Conservation (phyloP, 2,113 vertebrate genomes). For the Leucosticte australis region DNA sequence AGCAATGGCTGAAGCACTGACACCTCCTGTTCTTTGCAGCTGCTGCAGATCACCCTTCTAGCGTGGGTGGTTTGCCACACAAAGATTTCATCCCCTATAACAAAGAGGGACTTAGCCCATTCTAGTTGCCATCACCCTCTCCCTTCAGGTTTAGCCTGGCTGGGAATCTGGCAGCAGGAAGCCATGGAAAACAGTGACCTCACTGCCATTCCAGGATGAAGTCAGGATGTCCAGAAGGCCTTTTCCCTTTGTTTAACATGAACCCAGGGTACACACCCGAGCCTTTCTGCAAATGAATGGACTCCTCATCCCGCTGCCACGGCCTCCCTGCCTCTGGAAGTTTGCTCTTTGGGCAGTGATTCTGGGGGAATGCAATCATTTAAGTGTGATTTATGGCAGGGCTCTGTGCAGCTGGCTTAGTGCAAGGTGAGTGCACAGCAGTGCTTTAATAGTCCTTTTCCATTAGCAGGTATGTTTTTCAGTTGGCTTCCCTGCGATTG, state of each 20-base stretch:
- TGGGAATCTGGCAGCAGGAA: not conserved
- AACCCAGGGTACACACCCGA: not conserved
- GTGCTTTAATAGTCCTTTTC: conserved; percentile 41
- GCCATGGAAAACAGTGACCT: not conserved
- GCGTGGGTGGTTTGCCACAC: not conserved
- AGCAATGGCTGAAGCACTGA: not conserved
- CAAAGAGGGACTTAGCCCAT: not conserved
- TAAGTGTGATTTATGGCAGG: not conserved
- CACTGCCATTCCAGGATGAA: fast-evolving
- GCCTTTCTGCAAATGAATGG: not conserved
- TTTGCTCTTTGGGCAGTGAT: not conserved
- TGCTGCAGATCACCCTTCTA: not conserved
- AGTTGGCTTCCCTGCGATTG: conserved; percentile 6
- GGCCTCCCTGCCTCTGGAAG: not conserved
- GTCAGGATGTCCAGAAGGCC: not conserved
- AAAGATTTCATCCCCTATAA: not conserved
- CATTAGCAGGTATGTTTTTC: conserved; percentile 15
- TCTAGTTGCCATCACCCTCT: not conserved
- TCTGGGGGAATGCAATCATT: not conserved
- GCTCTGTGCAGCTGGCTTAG: conserved; percentile 37
- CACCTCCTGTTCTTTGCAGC: not conserved
- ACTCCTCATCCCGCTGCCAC: not conserved
- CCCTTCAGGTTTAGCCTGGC: fast-evolving
- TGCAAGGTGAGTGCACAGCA: conserved; percentile 24
- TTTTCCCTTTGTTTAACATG: not conserved